phyloP scores from a whole-genome alignment of 2,888 invertebrate species.

The Steinernema hermaphroditum region DNA sequence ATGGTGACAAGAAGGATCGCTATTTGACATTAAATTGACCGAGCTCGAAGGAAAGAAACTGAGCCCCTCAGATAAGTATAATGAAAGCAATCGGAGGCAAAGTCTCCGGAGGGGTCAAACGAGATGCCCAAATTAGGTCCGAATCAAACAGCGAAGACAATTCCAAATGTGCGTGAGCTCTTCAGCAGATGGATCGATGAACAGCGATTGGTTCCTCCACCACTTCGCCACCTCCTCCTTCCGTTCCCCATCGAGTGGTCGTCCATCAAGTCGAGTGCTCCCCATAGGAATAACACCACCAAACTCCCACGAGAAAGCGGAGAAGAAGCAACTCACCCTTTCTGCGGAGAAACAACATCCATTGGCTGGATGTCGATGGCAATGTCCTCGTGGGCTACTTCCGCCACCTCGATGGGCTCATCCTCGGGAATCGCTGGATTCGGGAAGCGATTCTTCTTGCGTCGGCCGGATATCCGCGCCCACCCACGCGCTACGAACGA shows the following conservation, averaged over 20 bases:
- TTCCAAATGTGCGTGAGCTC: neutral
- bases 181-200: neutral
- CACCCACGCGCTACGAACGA: constrained; percentile 35
- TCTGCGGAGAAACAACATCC: neutral
- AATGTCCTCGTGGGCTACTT: neutral
- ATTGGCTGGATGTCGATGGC: neutral
- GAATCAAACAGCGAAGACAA: too few species aligned
- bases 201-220: neutral
- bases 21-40: too few species aligned
- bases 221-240: neutral
- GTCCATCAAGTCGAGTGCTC: constrained; percentile 3
- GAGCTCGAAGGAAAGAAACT: too few species aligned
- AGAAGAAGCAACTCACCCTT: constrained; percentile 18
- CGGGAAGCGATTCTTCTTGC: constrained; percentile 16
- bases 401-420: constrained; percentile 20
- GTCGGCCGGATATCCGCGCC: constrained; percentile 39
- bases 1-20: too few species aligned
- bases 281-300: neutral
- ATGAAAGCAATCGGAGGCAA: too few species aligned
- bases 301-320: neutral
- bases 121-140: too few species aligned
- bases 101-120: too few species aligned
- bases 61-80: too few species aligned
- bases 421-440: constrained; percentile 17
- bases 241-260: neutral